These are phyloP conservation scores for Pocillopora meandrina DNA, from an alignment of 92 coral and sea anemone genomes.

Conservation along the genomic window DNA sequence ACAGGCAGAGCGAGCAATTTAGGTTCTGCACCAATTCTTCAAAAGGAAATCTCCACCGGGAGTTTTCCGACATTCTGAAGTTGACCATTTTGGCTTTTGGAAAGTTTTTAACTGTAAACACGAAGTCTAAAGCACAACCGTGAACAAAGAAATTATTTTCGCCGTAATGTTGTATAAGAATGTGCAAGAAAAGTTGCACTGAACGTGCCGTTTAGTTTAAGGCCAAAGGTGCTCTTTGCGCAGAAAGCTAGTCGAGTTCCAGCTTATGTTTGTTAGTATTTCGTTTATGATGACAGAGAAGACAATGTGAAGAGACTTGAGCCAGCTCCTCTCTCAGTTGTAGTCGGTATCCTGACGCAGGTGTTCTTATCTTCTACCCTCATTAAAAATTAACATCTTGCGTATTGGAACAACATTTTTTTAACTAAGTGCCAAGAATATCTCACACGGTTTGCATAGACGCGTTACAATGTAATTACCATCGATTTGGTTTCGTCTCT, in stretches of 20 bases:
- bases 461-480: constrained; percentile 35
- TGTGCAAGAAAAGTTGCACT: too few species aligned
- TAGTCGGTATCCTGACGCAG: constrained; percentile 8
- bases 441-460: constrained; percentile 14
- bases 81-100: too few species aligned
- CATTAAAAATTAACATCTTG: constrained; percentile 39
- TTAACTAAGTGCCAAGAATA: constrained; percentile 19
- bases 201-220: too few species aligned
- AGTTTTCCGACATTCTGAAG: too few species aligned
- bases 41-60: too few species aligned
- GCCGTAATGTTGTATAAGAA: too few species aligned
- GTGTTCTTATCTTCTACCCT: constrained; percentile 8
- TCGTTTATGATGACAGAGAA: not conserved
- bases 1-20: too few species aligned
- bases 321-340: not conserved
- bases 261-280: not conserved
- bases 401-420: constrained; percentile 32
- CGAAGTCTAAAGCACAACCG: too few species aligned
- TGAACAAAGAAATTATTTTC: too few species aligned
- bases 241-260: constrained; percentile 6
- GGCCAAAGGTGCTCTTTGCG: not conserved
- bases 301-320: not conserved
- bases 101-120: too few species aligned
- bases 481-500: not conserved
- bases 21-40: too few species aligned